These are phyloP conservation scores for Drosophila meridiana DNA, from an alignment of 2,888 invertebrate genomes.

Conservation along the genomic window DNA sequence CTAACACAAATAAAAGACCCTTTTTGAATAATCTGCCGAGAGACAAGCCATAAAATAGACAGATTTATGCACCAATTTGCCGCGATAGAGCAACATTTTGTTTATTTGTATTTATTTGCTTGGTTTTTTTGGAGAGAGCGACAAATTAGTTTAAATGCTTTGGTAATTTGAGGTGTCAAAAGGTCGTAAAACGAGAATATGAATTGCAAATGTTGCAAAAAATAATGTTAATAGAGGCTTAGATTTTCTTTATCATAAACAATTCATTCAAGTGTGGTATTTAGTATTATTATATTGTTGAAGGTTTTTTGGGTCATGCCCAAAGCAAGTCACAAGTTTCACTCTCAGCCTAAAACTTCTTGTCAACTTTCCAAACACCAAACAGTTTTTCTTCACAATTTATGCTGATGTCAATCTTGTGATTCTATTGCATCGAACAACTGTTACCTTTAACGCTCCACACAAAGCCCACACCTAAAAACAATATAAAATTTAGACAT, in stretches of 20 bases:
- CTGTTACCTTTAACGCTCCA: conserved; percentile 35
- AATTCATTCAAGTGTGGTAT: neutral
- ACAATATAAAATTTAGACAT: conserved; percentile 24
- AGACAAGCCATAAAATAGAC: conserved; percentile 37
- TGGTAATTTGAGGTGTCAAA: conserved; percentile 38
- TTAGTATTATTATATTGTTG: neutral
- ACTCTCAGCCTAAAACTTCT: conserved; percentile 24
- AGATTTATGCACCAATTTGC: conserved; percentile 57
- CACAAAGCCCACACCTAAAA: conserved; percentile 19
- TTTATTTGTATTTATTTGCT: conserved; percentile 1
- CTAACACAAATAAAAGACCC: conserved; percentile 50
- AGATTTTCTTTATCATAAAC: conserved; percentile 16
- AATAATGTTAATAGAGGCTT: conserved; percentile 52
- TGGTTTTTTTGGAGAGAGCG: conserved; percentile 27
- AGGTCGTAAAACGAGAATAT: conserved; percentile 28
- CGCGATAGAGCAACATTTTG: conserved; percentile 9
- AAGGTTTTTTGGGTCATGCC: conserved; percentile 25
- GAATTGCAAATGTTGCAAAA: conserved; percentile 40
- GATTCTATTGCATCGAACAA: conserved; percentile 36
- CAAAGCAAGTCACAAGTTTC: conserved; percentile 31
- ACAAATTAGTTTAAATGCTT: conserved; percentile 37
- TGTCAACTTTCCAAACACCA: conserved; percentile 44
- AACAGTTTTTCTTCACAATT: conserved; percentile 19
- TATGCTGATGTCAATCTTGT: conserved; percentile 4
- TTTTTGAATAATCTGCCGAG: conserved; percentile 39